phyloP scores from a whole-genome alignment of 2,888 invertebrate species.

The Odontocolon sp. region DNA sequence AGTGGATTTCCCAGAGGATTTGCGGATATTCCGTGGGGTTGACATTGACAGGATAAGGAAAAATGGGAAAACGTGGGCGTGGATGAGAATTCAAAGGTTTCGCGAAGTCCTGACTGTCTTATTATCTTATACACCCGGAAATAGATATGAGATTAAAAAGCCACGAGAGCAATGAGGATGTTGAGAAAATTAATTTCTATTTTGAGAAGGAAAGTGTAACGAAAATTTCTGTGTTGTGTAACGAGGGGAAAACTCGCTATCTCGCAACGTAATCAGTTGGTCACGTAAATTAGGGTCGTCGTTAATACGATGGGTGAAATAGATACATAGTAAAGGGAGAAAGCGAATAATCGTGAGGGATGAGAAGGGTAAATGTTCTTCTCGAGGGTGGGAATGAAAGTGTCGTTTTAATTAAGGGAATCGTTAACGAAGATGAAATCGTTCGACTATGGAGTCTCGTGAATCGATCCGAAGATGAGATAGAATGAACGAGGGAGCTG shows the following conservation, averaged over 20 bases:
- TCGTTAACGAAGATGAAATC: conserved; percentile 19
- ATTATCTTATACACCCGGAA: neutral
- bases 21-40: neutral
- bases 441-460: neutral
- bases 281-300: too few species aligned
- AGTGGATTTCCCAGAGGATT: conserved; percentile 26
- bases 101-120: too few species aligned
- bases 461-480: neutral
- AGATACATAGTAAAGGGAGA: neutral
- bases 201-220: too few species aligned
- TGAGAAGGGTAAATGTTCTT: neutral
- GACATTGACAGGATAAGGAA: neutral
- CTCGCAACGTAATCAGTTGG: neutral
- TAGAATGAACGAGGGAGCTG: too few species aligned
- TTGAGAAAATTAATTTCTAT: too few species aligned
- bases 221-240: too few species aligned
- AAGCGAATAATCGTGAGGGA: neutral
- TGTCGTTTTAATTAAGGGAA: conserved; percentile 27
- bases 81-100: neutral
- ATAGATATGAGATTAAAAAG: too few species aligned
- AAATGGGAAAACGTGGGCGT: neutral
- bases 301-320: neutral
- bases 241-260: too few species aligned
- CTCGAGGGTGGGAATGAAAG: neutral
- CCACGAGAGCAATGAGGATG: too few species aligned